Base-by-base conservation (phyloP, 2,797 vertebrate genomes). In the Telmatherina bonti region DNA sequence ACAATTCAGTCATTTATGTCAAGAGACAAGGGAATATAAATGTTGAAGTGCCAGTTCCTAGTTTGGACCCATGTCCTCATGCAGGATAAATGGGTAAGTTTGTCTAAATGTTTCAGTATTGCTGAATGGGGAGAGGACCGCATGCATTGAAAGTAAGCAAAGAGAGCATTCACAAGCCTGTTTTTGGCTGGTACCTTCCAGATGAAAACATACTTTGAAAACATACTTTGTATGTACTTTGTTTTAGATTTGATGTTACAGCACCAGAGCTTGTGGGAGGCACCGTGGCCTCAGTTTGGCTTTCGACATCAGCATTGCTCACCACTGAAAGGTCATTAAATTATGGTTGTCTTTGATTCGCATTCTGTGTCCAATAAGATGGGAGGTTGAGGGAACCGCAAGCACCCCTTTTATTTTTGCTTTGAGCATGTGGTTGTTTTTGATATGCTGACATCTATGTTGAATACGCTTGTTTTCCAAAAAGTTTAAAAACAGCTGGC, bases 271-370 rank as follows among this genome's bases (percentile, higher is more conserved):
- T 76, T 63, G 83, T 88, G 78, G 78, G 82, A 88, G 89, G 82
- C 79, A 73, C 45, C 45, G 69, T 58, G 75, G 73, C 72, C 70
- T 75, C 71, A 78, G 64, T 76, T 83, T 85, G 79, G 67, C 72
- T 87, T 86, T 67, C 83, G 86, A 89, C 87, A 89, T 85, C 72
- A 66, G 66, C 76, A 79, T 68, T 66, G 67, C 84, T 88, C 84
- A 41, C 81, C 81, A 83, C 88, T 89, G 85, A 79, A 78, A 90
- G 82, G 72, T 78, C 80, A 69, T 84, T 85, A 90, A 92, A 86
- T 86, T 79, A 82, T 58, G 62, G 52, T 70, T 67, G 72, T 74
- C 86, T 93, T 93, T 92, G 87, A 93, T 91, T 88, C 93, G 84
- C 80, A 88, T 86, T 87, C 85, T 91, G 85, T 89, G 82, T 91